These are phyloP conservation scores for Pseudococcus viburni DNA, from an alignment of 2,888 invertebrate genomes.

Conservation along the genomic window DNA sequence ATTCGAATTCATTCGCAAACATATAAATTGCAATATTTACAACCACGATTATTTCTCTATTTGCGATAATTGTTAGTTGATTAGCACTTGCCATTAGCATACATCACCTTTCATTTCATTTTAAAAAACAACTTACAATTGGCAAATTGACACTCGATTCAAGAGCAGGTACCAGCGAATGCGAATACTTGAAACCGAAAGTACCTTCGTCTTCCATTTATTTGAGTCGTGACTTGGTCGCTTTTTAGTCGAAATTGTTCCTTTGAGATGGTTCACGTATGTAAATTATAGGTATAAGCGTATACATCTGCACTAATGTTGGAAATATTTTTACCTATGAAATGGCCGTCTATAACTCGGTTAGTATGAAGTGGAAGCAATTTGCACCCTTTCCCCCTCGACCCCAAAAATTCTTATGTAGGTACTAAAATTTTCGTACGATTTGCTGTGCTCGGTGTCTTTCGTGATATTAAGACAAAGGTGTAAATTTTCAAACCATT, in stretches of 20 bases:
- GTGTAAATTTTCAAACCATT: constrained; percentile 33
- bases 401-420: background rate
- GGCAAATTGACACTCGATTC: no score
- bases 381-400: background rate
- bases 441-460: background rate
- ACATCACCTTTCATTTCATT: background rate
- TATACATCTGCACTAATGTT: background rate
- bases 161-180: no score
- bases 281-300: constrained; percentile 23
- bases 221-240: constrained; percentile 19
- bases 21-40: background rate
- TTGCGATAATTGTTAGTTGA: constrained; percentile 1
- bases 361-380: background rate
- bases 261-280: constrained; percentile 41
- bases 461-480: background rate
- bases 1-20: background rate
- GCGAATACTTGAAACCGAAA: background rate
- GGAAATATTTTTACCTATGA: background rate
- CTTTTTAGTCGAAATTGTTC: background rate
- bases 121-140: background rate
- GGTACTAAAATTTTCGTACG: background rate
- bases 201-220: background rate
- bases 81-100: background rate
- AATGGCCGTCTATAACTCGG: background rate
- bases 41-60: background rate